phyloP scores from a whole-genome alignment of 2,113 vertebrate species.

The Chrysochloris asiatica region DNA sequence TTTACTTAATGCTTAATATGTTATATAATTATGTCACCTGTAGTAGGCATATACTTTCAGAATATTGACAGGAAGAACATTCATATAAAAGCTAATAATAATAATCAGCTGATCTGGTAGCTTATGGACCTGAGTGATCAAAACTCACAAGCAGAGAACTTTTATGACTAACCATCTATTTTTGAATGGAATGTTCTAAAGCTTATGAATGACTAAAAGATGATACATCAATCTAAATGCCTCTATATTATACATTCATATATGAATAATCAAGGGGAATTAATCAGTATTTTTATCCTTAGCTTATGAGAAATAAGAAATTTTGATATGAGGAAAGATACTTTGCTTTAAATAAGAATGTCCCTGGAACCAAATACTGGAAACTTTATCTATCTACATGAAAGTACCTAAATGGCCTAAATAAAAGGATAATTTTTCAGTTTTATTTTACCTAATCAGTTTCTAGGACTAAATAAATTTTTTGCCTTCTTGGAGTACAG shows the following conservation, averaged over 20 bases:
- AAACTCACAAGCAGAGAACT: conserved; percentile 41
- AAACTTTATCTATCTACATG: neutral
- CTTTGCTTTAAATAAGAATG: neutral
- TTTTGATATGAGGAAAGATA: neutral
- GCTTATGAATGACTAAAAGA: conserved; percentile 58
- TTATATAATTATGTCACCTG: neutral
- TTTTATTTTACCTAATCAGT: conserved; percentile 33
- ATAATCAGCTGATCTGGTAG: neutral
- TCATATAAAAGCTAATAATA: conserved; percentile 32
- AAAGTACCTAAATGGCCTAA: neutral
- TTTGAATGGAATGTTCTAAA: conserved; percentile 55
- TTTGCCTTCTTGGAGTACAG: neutral
- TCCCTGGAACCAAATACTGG: neutral
- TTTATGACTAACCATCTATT: conserved; percentile 54
- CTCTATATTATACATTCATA: neutral
- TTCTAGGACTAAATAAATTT: conserved; percentile 19
- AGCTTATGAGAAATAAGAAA: conserved; percentile 6
- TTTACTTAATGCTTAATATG: neutral
- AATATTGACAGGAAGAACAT: conserved; percentile 24
- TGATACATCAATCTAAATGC: conserved; percentile 11
- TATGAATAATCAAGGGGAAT: neutral
- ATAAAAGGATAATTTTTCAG: neutral
- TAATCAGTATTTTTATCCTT: neutral
- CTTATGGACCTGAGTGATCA: neutral
- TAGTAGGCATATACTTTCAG: conserved; percentile 23